A percentile compares a stretch with the other conserved stretches of the same genome.
Evolutionary conservation across 2,113 vertebrate genomes (phyloP).

Genomic region (Glaucomys volans): DNA sequence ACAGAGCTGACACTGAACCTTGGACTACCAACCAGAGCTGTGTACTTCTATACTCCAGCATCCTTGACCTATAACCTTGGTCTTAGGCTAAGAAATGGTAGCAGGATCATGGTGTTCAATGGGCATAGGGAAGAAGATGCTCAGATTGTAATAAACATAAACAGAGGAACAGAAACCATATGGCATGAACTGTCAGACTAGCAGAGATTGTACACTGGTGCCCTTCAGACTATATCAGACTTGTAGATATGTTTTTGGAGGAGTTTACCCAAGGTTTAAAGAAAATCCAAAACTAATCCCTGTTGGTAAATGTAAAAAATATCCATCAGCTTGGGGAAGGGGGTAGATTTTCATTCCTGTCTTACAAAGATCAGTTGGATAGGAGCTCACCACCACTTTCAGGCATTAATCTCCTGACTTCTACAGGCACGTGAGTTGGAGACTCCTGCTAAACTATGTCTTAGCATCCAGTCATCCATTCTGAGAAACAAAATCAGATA

Average conservation of each 20-base stretch:
- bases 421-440: neutral
- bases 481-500: conserved; percentile 10
- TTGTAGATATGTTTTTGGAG: neutral
- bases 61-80: neutral
- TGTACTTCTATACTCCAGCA: neutral
- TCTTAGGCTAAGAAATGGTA: neutral
- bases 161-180: neutral
- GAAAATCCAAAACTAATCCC: neutral
- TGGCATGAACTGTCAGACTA: neutral
- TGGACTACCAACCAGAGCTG: neutral
- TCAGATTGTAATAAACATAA: neutral
- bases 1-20: neutral
- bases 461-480: neutral
- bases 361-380: neutral
- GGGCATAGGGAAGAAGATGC: neutral
- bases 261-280: neutral
- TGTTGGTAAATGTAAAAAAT: neutral
- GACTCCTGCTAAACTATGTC: neutral
- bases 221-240: neutral
- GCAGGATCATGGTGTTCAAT: neutral
- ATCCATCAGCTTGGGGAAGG: neutral
- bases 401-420: neutral
- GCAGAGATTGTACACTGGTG: neutral
- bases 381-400: neutral
- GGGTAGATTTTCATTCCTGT: neutral